Conservation (phyloP, 2,888 invertebrate genomes). For the Volucella zonaria region DNA sequence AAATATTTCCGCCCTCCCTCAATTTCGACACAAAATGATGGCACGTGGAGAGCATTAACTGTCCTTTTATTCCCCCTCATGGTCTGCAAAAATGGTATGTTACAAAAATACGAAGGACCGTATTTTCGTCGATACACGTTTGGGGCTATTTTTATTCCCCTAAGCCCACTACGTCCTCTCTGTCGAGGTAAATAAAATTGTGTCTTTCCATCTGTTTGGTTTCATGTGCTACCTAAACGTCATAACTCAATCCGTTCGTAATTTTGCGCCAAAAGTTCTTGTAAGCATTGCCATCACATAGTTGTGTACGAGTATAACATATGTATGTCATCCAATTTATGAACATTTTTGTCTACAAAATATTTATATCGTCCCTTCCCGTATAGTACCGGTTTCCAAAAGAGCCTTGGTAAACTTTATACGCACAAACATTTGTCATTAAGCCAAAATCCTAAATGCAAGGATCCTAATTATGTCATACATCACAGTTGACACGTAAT, state of each 20-base stretch:
- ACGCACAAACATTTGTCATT: slow-evolving; percentile 55
- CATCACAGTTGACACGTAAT: slow-evolving; percentile 66
- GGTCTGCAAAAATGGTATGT: not conserved
- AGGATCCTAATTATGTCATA: slow-evolving; percentile 63
- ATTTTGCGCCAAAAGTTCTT: slow-evolving; percentile 25
- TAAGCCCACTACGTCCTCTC: not conserved
- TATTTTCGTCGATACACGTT: not conserved
- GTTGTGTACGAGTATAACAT: not conserved
- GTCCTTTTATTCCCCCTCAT: slow-evolving; percentile 13
- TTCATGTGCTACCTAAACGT: slow-evolving; percentile 1
- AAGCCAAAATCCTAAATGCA: slow-evolving; percentile 63
- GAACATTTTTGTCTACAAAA: not conserved
- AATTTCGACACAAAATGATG: slow-evolving; percentile 6
- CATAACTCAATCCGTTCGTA: slow-evolving; percentile 48
- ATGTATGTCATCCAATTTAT: slow-evolving; percentile 39
- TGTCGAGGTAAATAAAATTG: not conserved
- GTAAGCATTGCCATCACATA: not conserved
- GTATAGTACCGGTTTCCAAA: slow-evolving; percentile 10
- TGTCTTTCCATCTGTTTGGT: slow-evolving; percentile 5
- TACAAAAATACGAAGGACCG: not conserved
- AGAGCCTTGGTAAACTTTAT: not conserved
- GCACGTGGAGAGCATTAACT: slow-evolving; percentile 33
- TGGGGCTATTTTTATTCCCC: not conserved
- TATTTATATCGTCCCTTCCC: not conserved
- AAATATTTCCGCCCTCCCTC: not conserved